Evolutionary conservation across 2,888 invertebrate species (phyloP), one percentile per base, ranked within the genome.

Genomic region (Tigriopus californicus): DNA sequence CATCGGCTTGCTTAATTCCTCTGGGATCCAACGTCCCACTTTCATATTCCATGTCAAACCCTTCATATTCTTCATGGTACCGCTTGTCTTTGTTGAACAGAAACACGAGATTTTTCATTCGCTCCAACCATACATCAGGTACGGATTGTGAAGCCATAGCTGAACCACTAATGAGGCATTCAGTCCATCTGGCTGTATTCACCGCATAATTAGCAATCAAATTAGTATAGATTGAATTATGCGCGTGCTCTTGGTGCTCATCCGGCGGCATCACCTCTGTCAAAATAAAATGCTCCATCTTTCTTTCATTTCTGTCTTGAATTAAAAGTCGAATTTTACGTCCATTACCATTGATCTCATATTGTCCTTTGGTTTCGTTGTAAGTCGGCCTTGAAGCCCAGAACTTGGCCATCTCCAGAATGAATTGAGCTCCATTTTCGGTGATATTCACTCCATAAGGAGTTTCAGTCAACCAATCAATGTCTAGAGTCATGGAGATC

Each of bases 21-120:
- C 54, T 18, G 13, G 22, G n/a, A 18, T n/a, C 13, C 4, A 25
- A 55, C 4, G 63, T 49, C 63, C 62, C 24, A 15, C 22, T 10
- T 12, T 8, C 40, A 12, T 48, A 61, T 22, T 63, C 63, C 6
- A 61, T 13, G 2, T 58, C 58, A 62, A 70, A 73, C 1, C 70
- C 70, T 44, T 72, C 71, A 64, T 64, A 73, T 62, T 72, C 73
- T 1, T 71, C 71, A 60, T 73, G 72, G 61, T 67, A 72, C 40
- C 69, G 63, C n/a, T 52, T n/a, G 13, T 61, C 58, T 0, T 57
- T 57, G 60, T 72, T 69, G 62, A 68, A 70, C 1, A 70, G 67
- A 15, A 70, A 64, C 42, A 66, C 67, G 54, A 73, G 63, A 1
- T 65, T 61, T 40, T 64, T 61, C 2, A 67, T 67, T 12, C 64